These are phyloP conservation scores for Knipowitschia caucasica DNA, from an alignment of 2,797 vertebrate genomes.

Conservation along the genomic window DNA sequence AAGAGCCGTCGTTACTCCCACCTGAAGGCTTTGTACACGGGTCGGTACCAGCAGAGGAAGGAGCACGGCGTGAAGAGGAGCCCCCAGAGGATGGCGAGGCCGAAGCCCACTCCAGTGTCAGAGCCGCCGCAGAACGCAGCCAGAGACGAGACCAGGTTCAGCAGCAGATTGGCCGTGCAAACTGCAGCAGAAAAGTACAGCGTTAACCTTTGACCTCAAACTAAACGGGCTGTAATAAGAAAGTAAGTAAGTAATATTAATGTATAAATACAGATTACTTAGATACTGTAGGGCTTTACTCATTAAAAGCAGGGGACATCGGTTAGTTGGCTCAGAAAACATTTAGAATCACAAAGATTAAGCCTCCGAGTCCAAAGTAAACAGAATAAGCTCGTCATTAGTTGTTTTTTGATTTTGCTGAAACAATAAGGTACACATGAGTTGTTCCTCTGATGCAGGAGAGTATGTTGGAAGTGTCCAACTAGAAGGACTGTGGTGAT, in stretches of 20 bases:
- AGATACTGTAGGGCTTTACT: too few relatives aligned
- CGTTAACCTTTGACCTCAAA: not conserved
- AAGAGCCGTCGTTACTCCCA: conserved; percentile 51
- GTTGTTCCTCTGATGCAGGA: too few relatives aligned
- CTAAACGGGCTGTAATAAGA: too few relatives aligned
- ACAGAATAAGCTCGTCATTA: too few relatives aligned
- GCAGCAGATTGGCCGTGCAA: conserved; percentile 69
- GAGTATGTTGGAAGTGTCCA: too few relatives aligned
- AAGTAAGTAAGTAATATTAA: not conserved
- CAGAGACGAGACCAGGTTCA: conserved; percentile 88
- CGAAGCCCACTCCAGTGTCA: conserved; percentile 76
- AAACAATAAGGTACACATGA: too few relatives aligned
- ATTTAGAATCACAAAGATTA: not conserved
- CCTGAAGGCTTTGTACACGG: conserved; percentile 96
- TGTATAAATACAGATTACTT: too few relatives aligned
- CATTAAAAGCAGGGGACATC: too few relatives aligned
- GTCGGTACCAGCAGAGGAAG: conserved; percentile 94
- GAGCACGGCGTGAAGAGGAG: conserved; percentile 93
- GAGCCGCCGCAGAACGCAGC: conserved; percentile 83
- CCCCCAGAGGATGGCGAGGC: conserved; percentile 91
- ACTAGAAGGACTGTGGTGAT: too few relatives aligned
- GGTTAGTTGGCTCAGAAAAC: not conserved
- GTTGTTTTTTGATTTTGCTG: too few relatives aligned
- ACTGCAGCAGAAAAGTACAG: conserved; percentile 42
- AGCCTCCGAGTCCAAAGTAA: not conserved